Evolutionary conservation across 1,140 invertebrate genomes (phyloP), one percentile per base, ranked within the genome.

Genomic region (Drosophila funebris): DNA sequence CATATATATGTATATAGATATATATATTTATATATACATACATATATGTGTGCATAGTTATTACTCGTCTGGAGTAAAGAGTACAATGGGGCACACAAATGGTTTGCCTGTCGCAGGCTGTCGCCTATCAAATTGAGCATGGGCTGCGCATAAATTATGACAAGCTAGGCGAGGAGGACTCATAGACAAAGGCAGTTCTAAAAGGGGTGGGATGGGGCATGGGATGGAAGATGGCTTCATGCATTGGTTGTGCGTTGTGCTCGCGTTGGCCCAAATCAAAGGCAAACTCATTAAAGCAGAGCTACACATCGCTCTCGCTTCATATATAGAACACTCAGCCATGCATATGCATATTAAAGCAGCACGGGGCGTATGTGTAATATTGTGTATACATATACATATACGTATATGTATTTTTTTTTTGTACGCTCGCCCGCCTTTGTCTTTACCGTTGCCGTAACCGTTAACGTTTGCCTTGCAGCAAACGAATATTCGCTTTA

Each of bases 281-380:
- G 82, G 82, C 82, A 82, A 85, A 78, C 82, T 85, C 82, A 85
- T 85, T 85, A 82, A 85, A 81, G 78, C 66, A 67, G 44, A 48
- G 58, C 33, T 13, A 60, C 44, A 60, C 44, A 41, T 54, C 41
- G 31, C 62, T 36, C 52, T 43, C 57, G 33, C 46, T 44, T 9
- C 43, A 14, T 46, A 60, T 60, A 31, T 36, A 60, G 41, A 31
- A 60, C 57, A 60, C 29, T 60, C 61, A 57, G 31, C 52, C 50
- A 66, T 54, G 80, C 83, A 88, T 78, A 81, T 85, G 82, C 82
- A 85, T 85, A 85, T 87, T 85, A 87, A 78, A 85, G 74, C 64
- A 78, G 67, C 71, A 70, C 72, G 29, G 44, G 75, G 75, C 74
- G 82, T 87, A 82, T 78, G 76, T 67, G 83, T 82, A 78, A 81